Evolutionary conservation across 2,888 invertebrate species (phyloP).

Genomic region (Volucella inanis): DNA sequence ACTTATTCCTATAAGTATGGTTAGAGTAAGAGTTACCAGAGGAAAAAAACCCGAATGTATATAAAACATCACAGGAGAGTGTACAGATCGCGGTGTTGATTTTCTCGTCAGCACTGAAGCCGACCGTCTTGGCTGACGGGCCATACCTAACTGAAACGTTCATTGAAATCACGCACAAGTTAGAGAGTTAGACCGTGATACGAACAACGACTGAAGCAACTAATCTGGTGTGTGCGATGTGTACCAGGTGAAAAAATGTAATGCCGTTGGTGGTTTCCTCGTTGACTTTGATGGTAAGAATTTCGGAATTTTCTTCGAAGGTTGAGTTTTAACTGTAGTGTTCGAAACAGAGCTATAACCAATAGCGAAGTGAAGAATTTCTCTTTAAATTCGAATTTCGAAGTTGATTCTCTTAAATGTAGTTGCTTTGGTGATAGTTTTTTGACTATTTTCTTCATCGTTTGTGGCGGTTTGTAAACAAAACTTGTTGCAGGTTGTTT

Average conservation of each 20-base stretch:
- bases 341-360: constrained; percentile 10
- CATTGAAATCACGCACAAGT: constrained; percentile 64
- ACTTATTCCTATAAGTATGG: constrained; percentile 68
- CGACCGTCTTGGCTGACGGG: constrained; percentile 81
- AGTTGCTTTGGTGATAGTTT: background rate
- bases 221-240: constrained; percentile 48
- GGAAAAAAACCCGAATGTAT: constrained; percentile 61
- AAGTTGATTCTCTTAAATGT: constrained; percentile 47
- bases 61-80: constrained; percentile 22
- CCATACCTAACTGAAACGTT: constrained; percentile 80
- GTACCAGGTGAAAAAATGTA: constrained; percentile 54
- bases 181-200: constrained; percentile 63
- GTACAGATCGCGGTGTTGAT: constrained; percentile 52
- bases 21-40: constrained; percentile 52
- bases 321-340: constrained; percentile 7
- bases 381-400: constrained; percentile 60
- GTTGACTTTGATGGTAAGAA: constrained; percentile 52
- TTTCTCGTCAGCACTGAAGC: constrained; percentile 76
- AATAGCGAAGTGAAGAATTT: constrained; percentile 18
- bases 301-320: constrained; percentile 57
- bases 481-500: constrained; percentile 69
- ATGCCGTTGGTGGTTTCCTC: constrained; percentile 40
- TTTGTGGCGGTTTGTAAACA: constrained; percentile 67
- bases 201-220: constrained; percentile 35
- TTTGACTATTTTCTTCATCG: constrained; percentile 25